Base-by-base conservation (phyloP, 1,140 invertebrate genomes). In the Caenorhabditis elegans region DNA sequence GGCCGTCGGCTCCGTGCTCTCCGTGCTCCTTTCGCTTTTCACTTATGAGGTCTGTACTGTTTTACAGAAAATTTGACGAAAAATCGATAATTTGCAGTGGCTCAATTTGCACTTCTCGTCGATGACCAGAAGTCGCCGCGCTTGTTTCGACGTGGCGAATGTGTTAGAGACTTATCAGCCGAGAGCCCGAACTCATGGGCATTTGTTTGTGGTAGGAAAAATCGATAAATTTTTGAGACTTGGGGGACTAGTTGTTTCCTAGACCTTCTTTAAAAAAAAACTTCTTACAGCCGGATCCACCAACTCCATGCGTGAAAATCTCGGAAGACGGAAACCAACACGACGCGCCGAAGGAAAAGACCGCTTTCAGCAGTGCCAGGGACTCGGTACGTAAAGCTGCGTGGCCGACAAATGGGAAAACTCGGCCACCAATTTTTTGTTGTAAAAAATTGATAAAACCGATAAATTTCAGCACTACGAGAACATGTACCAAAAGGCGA, bases 111-210 rank as follows among this genome's bases (percentile, higher is more conserved):
- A 86, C 48, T 80, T 79, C 1, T 48, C 48, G 6, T 82, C 76
- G 6, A 39, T 87, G 75, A 84, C 86, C 3, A 78, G 82, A 36
- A 70, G 60, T 39, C 76, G 77, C 26, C 86, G 83, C 13, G 86
- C 86, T 8, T 84, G 76, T 51, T 87, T 87, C 60, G 86, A 87
- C 55, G 86, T 88, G 80, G 79, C 77, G 15, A 87, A 87, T 77
- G 82, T 87, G 26, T 51, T 87, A 39, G 86, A 87, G 49, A 87
- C 86, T 15, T 87, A 87, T 79, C 86, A 87, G 53, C 86, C 86
- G 22, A 53, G 86, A 34, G 76, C 82, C 39, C 36, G 86, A 36
- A 87, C 86, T 24, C 65, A 78, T 34, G 86, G 86, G 5, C 86
- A 87, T 84, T 78, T 87, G 0, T 87, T 87, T 47, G 46, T 77